Percentiles rank a stretch among this genome's conserved stretches.
Evolutionary conservation across 2,888 invertebrate species (phyloP).

Genomic region (Rhagium mordax): DNA sequence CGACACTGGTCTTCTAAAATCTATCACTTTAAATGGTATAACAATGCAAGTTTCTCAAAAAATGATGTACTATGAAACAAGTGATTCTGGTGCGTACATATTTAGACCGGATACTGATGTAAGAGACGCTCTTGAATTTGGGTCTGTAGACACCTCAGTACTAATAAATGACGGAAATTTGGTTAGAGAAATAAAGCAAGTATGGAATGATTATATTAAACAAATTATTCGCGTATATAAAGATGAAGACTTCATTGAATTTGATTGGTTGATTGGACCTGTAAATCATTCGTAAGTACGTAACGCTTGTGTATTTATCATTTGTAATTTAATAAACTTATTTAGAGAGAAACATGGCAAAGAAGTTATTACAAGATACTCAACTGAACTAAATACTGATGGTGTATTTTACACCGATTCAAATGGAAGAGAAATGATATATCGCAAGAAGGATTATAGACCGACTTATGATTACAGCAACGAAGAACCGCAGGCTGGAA

Average conservation of each 20-base stretch:
- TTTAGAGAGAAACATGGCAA: slow-evolving; percentile 72
- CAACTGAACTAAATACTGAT: slow-evolving; percentile 72
- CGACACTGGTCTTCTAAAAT: slow-evolving; percentile 16
- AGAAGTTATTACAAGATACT: slow-evolving; percentile 79
- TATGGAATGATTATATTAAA: slow-evolving; percentile 78
- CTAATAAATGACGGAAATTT: slow-evolving; percentile 70
- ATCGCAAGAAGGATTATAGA: slow-evolving; percentile 74
- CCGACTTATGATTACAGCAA: slow-evolving; percentile 72
- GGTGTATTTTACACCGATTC: slow-evolving; percentile 83
- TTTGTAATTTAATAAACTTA: background rate
- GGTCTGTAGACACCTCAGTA: slow-evolving; percentile 72
- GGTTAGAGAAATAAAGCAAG: slow-evolving; percentile 76
- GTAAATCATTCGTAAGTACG: slow-evolving; percentile 58
- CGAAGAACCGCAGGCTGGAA: slow-evolving; percentile 76
- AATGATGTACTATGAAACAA: slow-evolving; percentile 16
- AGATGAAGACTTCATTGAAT: slow-evolving; percentile 69
- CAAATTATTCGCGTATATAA: slow-evolving; percentile 79
- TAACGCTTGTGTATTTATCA: background rate
- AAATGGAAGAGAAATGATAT: slow-evolving; percentile 81
- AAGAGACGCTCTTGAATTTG: slow-evolving; percentile 6
- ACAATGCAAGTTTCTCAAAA: slow-evolving; percentile 24
- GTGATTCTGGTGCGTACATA: slow-evolving; percentile 16
- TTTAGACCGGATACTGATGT: slow-evolving; percentile 4
- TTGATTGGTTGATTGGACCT: slow-evolving; percentile 71
- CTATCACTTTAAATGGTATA: slow-evolving; percentile 27